Base-by-base conservation (phyloP, 2,797 vertebrate genomes). In the Tamandua tetradactyla region DNA sequence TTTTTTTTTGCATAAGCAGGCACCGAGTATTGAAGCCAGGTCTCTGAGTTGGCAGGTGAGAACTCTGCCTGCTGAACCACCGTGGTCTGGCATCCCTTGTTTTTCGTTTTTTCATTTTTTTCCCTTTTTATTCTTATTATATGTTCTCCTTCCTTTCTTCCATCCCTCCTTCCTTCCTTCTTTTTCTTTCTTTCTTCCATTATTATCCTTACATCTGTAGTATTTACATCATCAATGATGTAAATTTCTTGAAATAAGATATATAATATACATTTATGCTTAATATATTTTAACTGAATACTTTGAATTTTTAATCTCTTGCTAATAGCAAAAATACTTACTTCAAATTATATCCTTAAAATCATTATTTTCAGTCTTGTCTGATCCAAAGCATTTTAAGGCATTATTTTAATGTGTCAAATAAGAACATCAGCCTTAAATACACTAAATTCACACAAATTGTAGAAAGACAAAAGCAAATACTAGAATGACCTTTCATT, bases 281-380 rank as follows among this genome's bases (percentile, higher is more conserved):
- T 75, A 69, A 75, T 27, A 40, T 40, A 76, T 7, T 55, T 55
- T 55, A 55, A 55, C 13, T 55, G 52, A 55, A 47, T 71, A 68
- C 69, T 71, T 76, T 55, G 15, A 87, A 13, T 55, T 80, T 55
- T 74, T 68, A 52, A 68, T 83, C 2, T 42, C 1, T 84, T 49
- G 4, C 57, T 79, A 88, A 66, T 52, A 47, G 30, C 2, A 40
- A 57, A 47, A 79, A 42, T 3, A 62, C 27, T 37, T 80, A 69
- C 75, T 87, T 87, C 37, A 87, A 82, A 86, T 47, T 80, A 27
- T 57, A 69, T 64, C 35, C 5, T 84, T 92, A 55, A 64, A 89
- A 78, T 22, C 15, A 37, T 37, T 64, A 20, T 27, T 84, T 18
- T 75, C 25, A 37, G 12, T 32, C 12, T 89, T 82, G 52, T 44